A percentile compares a stretch with the other conserved stretches of the same genome.
These are phyloP conservation scores for Prosopocoilus inquinatus DNA, from an alignment of 2,888 invertebrate genomes.

Conservation along the genomic window DNA sequence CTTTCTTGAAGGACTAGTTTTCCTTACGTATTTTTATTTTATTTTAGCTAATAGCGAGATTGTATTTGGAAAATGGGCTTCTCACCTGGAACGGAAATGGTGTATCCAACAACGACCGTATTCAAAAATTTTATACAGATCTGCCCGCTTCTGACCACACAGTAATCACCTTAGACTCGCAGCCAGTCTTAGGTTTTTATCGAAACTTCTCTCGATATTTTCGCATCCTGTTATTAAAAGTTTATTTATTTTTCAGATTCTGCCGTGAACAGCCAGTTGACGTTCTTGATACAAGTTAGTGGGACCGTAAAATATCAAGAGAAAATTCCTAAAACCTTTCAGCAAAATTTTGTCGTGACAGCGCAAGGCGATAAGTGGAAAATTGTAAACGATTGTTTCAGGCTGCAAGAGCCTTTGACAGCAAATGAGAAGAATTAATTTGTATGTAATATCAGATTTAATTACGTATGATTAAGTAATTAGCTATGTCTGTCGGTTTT, in stretches of 20 bases:
- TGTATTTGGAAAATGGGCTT: constrained; percentile 82
- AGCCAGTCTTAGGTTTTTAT: constrained; percentile 67
- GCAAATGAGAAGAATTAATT: constrained; percentile 21
- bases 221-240: constrained; percentile 8
- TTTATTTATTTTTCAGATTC: constrained; percentile 54
- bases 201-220: background rate
- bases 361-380: constrained; percentile 91
- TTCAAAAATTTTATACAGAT: constrained; percentile 82
- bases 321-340: constrained; percentile 65
- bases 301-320: constrained; percentile 76
- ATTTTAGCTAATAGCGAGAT: constrained; percentile 67
- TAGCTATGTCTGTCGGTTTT: too few species aligned
- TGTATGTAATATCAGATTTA: background rate
- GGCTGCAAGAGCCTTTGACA: constrained; percentile 65
- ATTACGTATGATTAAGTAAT: too few species aligned
- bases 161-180: constrained; percentile 79
- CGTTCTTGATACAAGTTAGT: constrained; percentile 79
- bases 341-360: constrained; percentile 84
- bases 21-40: constrained; percentile 11
- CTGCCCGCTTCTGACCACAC: constrained; percentile 79
- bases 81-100: constrained; percentile 93
- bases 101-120: constrained; percentile 73
- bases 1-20: too few species aligned
- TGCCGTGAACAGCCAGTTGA: constrained; percentile 73
- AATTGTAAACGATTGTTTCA: constrained; percentile 85